Evolutionary conservation across 1,140 invertebrate species (phyloP).

Genomic region (Drosophila baimaii): DNA sequence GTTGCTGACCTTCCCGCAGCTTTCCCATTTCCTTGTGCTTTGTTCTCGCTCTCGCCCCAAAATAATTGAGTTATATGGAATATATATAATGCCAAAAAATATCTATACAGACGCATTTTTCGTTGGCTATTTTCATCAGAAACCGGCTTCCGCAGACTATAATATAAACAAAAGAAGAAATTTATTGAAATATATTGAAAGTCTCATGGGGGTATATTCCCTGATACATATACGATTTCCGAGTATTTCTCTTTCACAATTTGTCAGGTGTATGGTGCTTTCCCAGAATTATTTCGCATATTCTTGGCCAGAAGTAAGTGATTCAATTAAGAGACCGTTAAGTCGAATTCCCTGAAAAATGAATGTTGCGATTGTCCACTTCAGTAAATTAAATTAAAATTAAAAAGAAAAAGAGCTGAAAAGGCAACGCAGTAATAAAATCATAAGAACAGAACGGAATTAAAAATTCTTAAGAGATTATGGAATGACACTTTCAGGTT

Average conservation of each 20-base stretch:
- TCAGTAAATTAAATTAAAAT: constrained; percentile 4
- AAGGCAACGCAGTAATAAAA: too few relatives aligned
- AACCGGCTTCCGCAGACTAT: constrained; percentile 34
- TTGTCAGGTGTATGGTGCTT: constrained; percentile 58
- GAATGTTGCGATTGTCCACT: neutral
- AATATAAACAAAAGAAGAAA: constrained; percentile 22
- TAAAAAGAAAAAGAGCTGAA: neutral
- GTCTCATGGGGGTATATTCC: neutral
- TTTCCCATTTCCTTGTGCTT: constrained; percentile 68
- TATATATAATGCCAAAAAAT: constrained; percentile 46
- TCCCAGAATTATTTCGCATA: constrained; percentile 16
- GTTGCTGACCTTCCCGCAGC: constrained; percentile 61
- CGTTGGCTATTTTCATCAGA: constrained; percentile 42
- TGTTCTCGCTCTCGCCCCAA: constrained; percentile 41
- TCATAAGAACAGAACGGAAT: too few relatives aligned
- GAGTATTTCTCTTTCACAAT: constrained; percentile 32
- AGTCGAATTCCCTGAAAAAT: constrained; percentile 41
- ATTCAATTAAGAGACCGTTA: constrained; percentile 39
- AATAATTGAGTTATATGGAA: constrained; percentile 53
- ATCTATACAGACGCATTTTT: constrained; percentile 19
- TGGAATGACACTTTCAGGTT: neutral
- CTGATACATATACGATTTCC: constrained; percentile 32
- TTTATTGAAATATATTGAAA: constrained; percentile 27
- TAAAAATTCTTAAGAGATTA: neutral
- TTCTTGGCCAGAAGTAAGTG: constrained; percentile 21